Base-by-base conservation (phyloP, 2,888 invertebrate genomes). In the Acanthosepion esculentum region DNA sequence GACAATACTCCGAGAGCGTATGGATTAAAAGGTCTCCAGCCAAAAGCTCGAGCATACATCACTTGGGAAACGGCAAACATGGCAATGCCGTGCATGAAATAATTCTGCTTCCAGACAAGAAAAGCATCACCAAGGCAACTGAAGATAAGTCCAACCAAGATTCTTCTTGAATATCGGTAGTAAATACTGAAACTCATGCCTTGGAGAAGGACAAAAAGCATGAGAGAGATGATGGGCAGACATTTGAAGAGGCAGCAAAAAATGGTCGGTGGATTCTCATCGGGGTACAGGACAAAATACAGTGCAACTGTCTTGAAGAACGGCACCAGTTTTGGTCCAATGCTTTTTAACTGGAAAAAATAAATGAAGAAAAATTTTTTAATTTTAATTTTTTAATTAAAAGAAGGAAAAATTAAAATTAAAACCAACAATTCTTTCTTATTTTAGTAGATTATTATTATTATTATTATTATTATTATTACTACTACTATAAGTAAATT, bases 291-390 rank as follows among this genome's bases (percentile, higher is more conserved):
- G 95, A 98, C 98, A 98, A 99, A 99, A 98, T 99, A 99, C 96
- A 99, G 98, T 95, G 98, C 98, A 95, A 98, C 98, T 94, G 98
- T 98, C 98, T 98, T 98, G 98, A 98, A 98, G 98, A 99, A 99
- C 93, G 99, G 99, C 96, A 98, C 98, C 97, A 99, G 98, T 97
- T 98, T 98, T 23, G 98, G 98, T 3, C 98, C 98, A 93, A 98
- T 98, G 95, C 98, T 98, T 97, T 98, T 98, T 96, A 98, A 97
- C 98, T 98, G 98, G 94, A 98, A 98, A 55, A 94, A 92, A 95
- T 12, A 50, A 50, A 50, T 12, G 50, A 50, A 15, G 0, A 50
- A 50, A 50, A 50, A 50, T 7, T 50, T 50, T 50, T 8, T 8
- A 50, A 50, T 50, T 50, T 41, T 41, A 41, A 41, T 1, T 41